Base-by-base conservation (phyloP, 2,797 vertebrate species). In the Poeciliopsis gracilis region DNA sequence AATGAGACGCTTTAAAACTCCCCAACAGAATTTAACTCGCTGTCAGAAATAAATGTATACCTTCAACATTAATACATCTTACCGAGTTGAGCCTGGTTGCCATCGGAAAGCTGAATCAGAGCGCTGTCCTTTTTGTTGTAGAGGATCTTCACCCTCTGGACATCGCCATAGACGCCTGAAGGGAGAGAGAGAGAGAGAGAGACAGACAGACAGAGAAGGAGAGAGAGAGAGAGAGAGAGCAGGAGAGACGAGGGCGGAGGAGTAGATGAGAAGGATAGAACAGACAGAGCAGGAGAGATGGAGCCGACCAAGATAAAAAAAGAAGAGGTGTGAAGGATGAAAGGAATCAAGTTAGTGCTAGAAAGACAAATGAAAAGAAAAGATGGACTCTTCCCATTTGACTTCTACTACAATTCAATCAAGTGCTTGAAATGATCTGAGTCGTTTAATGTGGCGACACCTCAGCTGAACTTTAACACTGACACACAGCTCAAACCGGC, bases 81-180 rank as follows among this genome's bases (percentile, higher is more conserved):
- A 99, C 98, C 97, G 69, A 99, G 96, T 79, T 99, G 98, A 75
- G 98, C 98, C 89, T 99, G 98, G 95, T 99, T 99, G 82, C 97
- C 97, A 83, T 99, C 98, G 38, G 98, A 97, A 95, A 99, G 96
- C 94, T 99, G 98, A 94, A 99, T 98, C 81, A 99, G 97, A 91
- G 98, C 98, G 78, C 97, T 98, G 96, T 99, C 98, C 94, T 99
- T 99, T 93, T 99, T 99, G 95, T 99, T 99, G 96, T 98, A 99
- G 85, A 99, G 97, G 95, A 99, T 99, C 96, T 99, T 99, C 96
- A 99, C 98, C 74, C 98, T 97, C 92, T 99, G 98, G 93, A 98
- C 98, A 90, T 99, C 98, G 91, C 98, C 98, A 88, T 99, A 99
- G 93, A 99, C 98, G 91, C 98, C 98, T 99, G 85, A 49, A 90